Base-by-base conservation (phyloP, 2,888 invertebrate genomes). In the Drosophila diplacantha region DNA sequence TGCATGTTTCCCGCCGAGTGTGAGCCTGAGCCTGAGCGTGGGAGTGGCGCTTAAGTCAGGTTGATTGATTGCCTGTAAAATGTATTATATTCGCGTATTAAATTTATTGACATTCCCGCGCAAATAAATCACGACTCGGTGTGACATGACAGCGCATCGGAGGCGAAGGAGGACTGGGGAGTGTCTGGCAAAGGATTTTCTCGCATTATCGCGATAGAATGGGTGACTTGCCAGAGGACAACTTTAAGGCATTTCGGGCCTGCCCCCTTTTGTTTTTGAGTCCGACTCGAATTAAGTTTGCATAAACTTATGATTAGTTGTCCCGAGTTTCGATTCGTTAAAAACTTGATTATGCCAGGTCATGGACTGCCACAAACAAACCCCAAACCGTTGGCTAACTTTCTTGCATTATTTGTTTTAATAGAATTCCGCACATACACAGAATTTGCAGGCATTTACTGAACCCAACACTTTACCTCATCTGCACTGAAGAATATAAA, bases 21-120 rank as follows among this genome's bases (percentile, higher is more conserved):
- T 38, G 43, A 18, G 66, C 37, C 26, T 47, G 38, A 2, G 46
- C 24, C 32, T n/a, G 26, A 34, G 39, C 29, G 62, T 14, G 32
- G 41, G 61, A 43, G 61, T 61, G 61, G 52, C 53, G 41, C 50
- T 44, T 58, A 54, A 59, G 64, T 55, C 56, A 20, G 41, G 34
- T 62, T 73, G 73, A 73, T 73, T 73, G 74, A 73, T 73, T 64
- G 68, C 64, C 62, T 52, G 56, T 44, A 64, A 64, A 71, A 68
- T 64, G 65, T 65, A 67, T 64, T 64, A 39, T 50, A 71, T 58
- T 61, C 38, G 46, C 53, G 44, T 61, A 51, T 59, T 61, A 70
- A 71, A 71, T 62, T 67, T 60, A 56, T 71, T 62, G 72, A 71
- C 67, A 58, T 58, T 61, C 52, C 39, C 31, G 39, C 32, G 39